These are phyloP conservation scores for Chrysocyon brachyurus DNA, from an alignment of 2,797 vertebrate species.

Conservation along the genomic window DNA sequence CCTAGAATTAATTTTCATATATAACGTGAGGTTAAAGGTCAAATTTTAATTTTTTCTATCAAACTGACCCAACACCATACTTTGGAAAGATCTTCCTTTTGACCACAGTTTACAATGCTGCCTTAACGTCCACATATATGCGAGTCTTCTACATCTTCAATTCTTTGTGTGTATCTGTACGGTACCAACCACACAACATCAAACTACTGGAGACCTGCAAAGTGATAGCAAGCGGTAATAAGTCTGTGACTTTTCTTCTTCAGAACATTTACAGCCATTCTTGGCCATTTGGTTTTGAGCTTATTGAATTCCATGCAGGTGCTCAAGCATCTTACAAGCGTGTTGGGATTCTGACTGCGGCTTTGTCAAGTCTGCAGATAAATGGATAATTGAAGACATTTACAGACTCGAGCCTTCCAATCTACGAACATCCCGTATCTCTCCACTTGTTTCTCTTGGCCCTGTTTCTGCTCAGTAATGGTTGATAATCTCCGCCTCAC, in stretches of 20 bases:
- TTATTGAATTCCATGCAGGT: background rate
- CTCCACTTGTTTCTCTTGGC: background rate
- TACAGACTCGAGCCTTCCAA: background rate
- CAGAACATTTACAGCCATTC: background rate
- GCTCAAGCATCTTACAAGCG: background rate
- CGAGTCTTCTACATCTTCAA: too few species aligned
- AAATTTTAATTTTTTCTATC: background rate
- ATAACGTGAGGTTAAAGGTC: background rate
- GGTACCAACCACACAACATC: background rate
- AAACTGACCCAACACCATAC: background rate
- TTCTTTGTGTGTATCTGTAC: background rate
- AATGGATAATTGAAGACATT: background rate
- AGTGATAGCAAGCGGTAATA: background rate
- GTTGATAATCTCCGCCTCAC: background rate
- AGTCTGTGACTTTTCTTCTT: background rate
- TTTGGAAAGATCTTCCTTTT: background rate
- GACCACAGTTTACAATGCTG: background rate
- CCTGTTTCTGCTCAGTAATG: background rate
- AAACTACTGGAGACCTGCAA: background rate
- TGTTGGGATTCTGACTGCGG: background rate
- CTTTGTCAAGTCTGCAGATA: background rate
- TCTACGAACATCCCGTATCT: background rate
- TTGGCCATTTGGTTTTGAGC: background rate
- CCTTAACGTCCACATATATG: too few species aligned
- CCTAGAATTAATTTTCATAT: background rate